These are phyloP conservation scores for Branchinecta lindahli DNA, from an alignment of 1,140 invertebrate species.

Conservation along the genomic window DNA sequence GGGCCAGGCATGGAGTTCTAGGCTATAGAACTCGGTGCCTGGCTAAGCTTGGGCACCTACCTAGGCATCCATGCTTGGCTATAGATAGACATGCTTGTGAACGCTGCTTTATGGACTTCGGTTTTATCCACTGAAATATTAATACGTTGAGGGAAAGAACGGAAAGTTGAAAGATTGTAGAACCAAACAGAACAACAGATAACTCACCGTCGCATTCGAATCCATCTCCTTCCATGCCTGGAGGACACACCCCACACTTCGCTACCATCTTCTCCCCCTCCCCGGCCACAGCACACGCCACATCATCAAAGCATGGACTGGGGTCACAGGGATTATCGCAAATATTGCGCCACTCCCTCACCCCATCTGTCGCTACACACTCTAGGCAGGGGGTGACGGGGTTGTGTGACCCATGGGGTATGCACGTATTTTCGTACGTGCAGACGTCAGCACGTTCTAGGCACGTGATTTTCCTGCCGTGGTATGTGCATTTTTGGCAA, in stretches of 20 bases:
- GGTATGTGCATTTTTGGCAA: neutral
- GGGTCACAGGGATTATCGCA: neutral
- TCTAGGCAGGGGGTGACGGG: neutral
- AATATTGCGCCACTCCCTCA: neutral
- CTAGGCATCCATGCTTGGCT: no score
- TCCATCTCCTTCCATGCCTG: slow-evolving; percentile 1
- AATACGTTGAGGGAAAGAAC: no score
- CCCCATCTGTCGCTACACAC: neutral
- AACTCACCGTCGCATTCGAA: neutral
- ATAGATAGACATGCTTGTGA: no score
- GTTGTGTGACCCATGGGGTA: neutral
- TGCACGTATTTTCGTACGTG: neutral
- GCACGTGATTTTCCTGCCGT: neutral
- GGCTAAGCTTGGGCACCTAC: no score
- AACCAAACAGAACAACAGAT: no score
- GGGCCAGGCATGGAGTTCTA: no score
- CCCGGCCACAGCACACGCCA: neutral
- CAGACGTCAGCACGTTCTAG: neutral
- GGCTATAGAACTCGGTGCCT: no score
- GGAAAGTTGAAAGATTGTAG: no score
- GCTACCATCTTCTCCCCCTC: neutral
- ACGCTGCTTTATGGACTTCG: no score
- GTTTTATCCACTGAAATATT: no score
- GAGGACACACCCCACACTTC: neutral
- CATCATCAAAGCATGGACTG: neutral